phyloP scores from a whole-genome alignment of 2,888 invertebrate species.

The Furcula furcula region DNA sequence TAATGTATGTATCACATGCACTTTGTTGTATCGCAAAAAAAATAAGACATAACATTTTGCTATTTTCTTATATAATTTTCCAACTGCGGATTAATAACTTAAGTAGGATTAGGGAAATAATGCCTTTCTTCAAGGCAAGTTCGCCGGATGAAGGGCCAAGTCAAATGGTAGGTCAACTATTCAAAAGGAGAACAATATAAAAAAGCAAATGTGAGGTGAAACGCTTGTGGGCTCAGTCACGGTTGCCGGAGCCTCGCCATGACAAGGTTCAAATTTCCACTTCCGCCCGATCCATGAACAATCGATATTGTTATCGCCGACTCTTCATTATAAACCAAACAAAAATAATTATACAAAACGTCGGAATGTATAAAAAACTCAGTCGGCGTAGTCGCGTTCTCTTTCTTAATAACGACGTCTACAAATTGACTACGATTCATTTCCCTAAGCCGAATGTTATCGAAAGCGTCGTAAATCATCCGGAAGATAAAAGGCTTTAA shows the following conservation, averaged over 20 bases:
- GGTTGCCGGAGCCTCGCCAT: constrained; percentile 60
- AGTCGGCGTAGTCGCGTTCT: constrained; percentile 11
- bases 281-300: constrained; percentile 70
- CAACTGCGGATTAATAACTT: too few species aligned
- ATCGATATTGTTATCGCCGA: constrained; percentile 71
- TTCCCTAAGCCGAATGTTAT: constrained; percentile 40
- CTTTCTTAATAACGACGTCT: constrained; percentile 31
- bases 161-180: constrained; percentile 37
- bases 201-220: constrained; percentile 58
- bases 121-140: not conserved
- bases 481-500: constrained; percentile 68
- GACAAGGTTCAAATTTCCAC: constrained; percentile 72
- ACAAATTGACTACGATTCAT: constrained; percentile 38
- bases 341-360: constrained; percentile 59
- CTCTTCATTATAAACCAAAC: constrained; percentile 66
- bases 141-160: constrained; percentile 13
- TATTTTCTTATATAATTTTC: too few species aligned
- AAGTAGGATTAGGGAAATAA: not conserved
- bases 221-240: constrained; percentile 72
- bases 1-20: constrained; percentile 14
- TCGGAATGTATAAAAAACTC: constrained; percentile 39
- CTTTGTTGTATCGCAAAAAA: too few species aligned
- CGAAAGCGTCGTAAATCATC: constrained; percentile 60
- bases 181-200: constrained; percentile 53
- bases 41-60: too few species aligned